Evolutionary conservation across 2,888 invertebrate genomes (phyloP).

Genomic region (Lottia scabra): DNA sequence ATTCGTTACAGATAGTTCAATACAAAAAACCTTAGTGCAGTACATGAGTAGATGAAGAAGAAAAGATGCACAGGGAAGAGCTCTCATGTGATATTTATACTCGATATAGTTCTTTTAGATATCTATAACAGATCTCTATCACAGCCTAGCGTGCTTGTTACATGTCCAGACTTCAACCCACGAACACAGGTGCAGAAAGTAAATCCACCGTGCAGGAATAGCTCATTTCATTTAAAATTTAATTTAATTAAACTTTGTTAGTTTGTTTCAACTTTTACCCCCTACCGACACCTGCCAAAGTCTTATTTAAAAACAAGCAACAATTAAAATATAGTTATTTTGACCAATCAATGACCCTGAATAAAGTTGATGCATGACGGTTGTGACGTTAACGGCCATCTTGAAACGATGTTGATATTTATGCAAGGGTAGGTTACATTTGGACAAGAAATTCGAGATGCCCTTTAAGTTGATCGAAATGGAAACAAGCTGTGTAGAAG

Average conservation of each 20-base stretch:
- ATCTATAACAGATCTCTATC: too few relatives aligned
- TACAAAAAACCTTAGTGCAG: too few relatives aligned
- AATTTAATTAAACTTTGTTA: neutral
- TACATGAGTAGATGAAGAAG: too few relatives aligned
- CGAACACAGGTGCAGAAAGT: too few relatives aligned
- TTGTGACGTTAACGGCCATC: conserved; percentile 3
- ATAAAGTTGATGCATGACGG: neutral
- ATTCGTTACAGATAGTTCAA: too few relatives aligned
- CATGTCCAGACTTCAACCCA: too few relatives aligned
- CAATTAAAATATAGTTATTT: neutral
- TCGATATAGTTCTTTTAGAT: too few relatives aligned
- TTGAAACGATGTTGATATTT: conserved; percentile 7
- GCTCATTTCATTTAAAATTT: neutral
- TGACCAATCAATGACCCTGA: conserved; percentile 3
- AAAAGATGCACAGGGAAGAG: too few relatives aligned
- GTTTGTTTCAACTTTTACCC: neutral
- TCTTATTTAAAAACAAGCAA: conserved; percentile 1
- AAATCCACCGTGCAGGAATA: too few relatives aligned
- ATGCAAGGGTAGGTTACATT: neutral
- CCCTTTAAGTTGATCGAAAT: neutral
- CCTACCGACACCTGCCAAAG: conserved; percentile 1
- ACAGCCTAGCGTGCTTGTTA: too few relatives aligned
- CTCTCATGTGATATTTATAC: too few relatives aligned
- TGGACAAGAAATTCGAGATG: neutral
- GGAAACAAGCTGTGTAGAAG: neutral